Conservation (phyloP, 2,113 vertebrate species). For the Damaliscus lunatus region DNA sequence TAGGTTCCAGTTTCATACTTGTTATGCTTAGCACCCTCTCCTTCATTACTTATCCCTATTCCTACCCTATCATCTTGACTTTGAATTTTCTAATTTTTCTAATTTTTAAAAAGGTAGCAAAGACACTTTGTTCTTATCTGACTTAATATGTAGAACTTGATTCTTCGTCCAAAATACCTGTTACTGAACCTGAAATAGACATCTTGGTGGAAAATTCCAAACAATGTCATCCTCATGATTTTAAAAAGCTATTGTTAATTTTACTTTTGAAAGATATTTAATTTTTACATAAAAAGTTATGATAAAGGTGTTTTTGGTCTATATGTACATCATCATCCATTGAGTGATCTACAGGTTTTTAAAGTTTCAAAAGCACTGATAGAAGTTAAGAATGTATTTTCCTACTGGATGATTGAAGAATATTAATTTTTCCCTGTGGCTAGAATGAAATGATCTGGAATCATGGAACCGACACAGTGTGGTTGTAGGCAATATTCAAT, state of each 20-base stretch:
- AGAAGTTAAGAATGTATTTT: neutral
- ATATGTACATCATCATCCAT: neutral
- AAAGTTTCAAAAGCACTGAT: neutral
- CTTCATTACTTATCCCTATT: neutral
- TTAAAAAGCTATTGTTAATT: neutral
- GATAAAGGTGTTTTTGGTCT: neutral
- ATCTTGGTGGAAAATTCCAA: neutral
- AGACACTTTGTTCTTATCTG: neutral
- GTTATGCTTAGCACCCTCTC: neutral
- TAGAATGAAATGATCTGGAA: neutral
- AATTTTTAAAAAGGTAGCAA: neutral
- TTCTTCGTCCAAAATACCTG: neutral
- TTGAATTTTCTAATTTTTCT: neutral
- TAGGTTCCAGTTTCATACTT: neutral
- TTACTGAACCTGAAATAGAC: neutral
- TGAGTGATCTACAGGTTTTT: neutral
- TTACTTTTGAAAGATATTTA: neutral
- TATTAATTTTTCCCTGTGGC: neutral
- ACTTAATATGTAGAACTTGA: neutral
- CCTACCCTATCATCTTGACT: neutral
- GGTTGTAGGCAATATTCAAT: neutral
- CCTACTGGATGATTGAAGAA: neutral
- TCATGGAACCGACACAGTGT: neutral
- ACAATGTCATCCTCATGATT: neutral
- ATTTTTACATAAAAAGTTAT: neutral